Evolutionary conservation across 2,797 vertebrate species (phyloP), one percentile per base, ranked within the genome.

Genomic region (Pseudochromis fuscus): DNA sequence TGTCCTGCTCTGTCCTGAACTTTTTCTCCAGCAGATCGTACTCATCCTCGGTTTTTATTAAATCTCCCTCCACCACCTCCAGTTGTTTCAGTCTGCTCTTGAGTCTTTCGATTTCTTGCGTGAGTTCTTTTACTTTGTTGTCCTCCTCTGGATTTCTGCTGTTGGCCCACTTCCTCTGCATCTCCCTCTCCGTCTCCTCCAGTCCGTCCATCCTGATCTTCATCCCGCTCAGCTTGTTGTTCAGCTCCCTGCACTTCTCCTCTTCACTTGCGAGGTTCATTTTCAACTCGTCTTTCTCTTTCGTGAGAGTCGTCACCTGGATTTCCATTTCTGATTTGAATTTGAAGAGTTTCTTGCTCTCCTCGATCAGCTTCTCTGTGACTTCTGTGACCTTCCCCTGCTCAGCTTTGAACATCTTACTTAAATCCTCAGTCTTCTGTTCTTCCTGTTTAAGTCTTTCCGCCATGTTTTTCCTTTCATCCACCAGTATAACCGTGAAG

Each of bases 31-130:
- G 89, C 48, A 97, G 93, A 61, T 97, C 97, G 27, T 98, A 98
- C 74, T 98, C 96, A 16, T 99, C 97, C 87, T 99, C 98, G 0
- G 97, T 98, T 86, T 98, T 99, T 95, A 98, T 95, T 78, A 99
- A 75, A 84, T 99, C 98, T 52, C 97, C 97, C 84, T 99, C 96
- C 7, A 98, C 96, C 69, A 98, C 96, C 86, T 99, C 97, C n/a
- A 99, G 64, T 16, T 97, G 96, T 73, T 97, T 95, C 11, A 99
- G 94, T 2, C 96, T 93, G 69, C 95, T 96, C 82, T 93, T 96
- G 19, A 99, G 92, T 48, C 95, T 94, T 75, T 98, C 96, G 0
- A 97, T 96, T 90, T 99, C 98, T 21, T 94, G 24, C 0, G 95
- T 95, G 18, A 99, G 91, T 79, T 98, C 97, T 75, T 94, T 94